These are phyloP conservation scores for Chloromyia formosa DNA, from an alignment of 2,888 invertebrate species.

Conservation along the genomic window DNA sequence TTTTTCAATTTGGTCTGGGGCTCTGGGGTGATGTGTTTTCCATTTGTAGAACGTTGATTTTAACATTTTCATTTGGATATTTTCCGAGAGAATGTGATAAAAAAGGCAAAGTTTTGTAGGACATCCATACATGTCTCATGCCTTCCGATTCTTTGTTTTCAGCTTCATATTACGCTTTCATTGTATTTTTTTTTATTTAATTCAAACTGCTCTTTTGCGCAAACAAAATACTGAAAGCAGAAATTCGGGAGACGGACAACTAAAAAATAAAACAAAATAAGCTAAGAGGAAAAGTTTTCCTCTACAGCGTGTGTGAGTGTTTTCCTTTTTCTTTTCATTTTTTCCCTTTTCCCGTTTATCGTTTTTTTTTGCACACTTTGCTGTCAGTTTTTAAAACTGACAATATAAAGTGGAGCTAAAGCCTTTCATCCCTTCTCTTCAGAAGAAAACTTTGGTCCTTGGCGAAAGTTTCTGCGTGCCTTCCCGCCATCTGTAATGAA, in stretches of 20 bases:
- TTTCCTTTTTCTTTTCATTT: too few relatives aligned
- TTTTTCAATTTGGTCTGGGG: constrained; percentile 33
- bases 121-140: constrained; percentile 5
- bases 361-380: constrained; percentile 35
- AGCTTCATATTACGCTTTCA: not conserved
- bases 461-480: constrained; percentile 33
- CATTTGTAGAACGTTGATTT: constrained; percentile 29
- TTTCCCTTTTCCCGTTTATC: too few relatives aligned
- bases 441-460: constrained; percentile 15
- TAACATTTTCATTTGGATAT: constrained; percentile 19
- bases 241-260: not conserved
- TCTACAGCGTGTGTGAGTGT: too few relatives aligned
- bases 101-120: constrained; percentile 6
- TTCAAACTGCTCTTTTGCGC: constrained; percentile 15
- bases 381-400: constrained; percentile 44
- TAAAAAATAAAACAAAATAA: too few relatives aligned
- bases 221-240: constrained; percentile 7
- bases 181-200: constrained; percentile 28
- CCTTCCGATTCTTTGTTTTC: not conserved
- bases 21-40: too few relatives aligned
- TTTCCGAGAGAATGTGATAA: not conserved
- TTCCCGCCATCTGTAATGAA: too few relatives aligned
- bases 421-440: constrained; percentile 43
- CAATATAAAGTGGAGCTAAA: constrained; percentile 43
- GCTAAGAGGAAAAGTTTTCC: too few relatives aligned